Conservation (phyloP, 2,797 vertebrate species). For the Lagorchestes hirsutus region DNA sequence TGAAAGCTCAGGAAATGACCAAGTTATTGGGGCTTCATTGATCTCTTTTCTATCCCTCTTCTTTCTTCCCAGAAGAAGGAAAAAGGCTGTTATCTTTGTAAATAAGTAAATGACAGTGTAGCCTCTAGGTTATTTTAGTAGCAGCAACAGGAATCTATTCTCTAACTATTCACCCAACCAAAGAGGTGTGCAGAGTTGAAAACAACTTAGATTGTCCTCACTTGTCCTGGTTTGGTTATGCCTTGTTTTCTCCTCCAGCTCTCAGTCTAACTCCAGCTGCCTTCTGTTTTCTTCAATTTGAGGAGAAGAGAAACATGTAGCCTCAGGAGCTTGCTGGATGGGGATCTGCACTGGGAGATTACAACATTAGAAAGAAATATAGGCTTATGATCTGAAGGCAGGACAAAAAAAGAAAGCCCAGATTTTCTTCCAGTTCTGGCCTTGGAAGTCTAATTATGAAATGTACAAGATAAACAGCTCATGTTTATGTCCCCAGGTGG, state of each 20-base stretch:
- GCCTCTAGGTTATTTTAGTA: neutral
- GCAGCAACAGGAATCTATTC: neutral
- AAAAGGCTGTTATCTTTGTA: neutral
- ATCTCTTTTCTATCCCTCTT: neutral
- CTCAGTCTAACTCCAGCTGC: neutral
- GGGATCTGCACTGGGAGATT: neutral
- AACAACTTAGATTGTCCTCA: neutral
- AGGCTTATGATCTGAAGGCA: neutral
- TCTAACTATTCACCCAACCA: neutral
- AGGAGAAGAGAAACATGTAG: neutral
- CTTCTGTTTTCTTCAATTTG: neutral
- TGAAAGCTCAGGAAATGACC: constrained; percentile 33
- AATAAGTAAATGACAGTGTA: neutral
- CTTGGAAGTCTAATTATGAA: neutral
- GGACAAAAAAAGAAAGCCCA: neutral
- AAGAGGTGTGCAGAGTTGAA: neutral
- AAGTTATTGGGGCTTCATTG: constrained; percentile 37
- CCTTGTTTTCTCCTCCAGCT: neutral
- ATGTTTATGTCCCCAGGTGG: neutral
- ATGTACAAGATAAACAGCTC: neutral
- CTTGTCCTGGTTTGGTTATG: neutral
- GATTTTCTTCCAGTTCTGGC: neutral
- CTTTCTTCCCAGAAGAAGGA: neutral
- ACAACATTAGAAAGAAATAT: neutral
- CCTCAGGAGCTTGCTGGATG: neutral